Evolutionary conservation across 2,113 vertebrate genomes (phyloP).

Genomic region (Cromileptes altivelis): DNA sequence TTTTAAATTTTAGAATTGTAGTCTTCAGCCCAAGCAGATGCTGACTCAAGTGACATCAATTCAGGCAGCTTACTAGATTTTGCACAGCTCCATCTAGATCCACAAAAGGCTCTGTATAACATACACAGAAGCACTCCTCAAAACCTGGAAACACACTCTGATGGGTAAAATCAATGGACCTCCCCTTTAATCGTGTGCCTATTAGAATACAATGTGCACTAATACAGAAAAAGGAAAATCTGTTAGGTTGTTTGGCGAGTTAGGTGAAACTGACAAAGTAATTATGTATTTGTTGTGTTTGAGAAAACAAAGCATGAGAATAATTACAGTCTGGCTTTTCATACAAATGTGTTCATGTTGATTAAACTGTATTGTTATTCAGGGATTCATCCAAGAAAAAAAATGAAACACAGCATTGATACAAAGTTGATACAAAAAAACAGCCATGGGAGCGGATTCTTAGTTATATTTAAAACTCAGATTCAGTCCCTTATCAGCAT

Average conservation of each 20-base stretch:
- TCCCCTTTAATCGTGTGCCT: not conserved
- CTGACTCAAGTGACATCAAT: no score
- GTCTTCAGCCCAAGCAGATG: not conserved
- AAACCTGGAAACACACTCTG: not conserved
- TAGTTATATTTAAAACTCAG: not conserved
- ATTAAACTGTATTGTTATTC: not conserved
- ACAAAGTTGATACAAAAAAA: not conserved
- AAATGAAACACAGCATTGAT: not conserved
- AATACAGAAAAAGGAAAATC: not conserved
- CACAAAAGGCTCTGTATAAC: not conserved
- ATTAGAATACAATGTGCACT: no score
- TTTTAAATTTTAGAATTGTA: not conserved
- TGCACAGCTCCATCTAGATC: not conserved
- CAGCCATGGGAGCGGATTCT: not conserved
- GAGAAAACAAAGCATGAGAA: conserved; percentile 15
- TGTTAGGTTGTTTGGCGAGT: not conserved
- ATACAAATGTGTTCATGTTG: not conserved
- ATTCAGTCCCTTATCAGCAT: not conserved
- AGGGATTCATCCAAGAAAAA: conserved; percentile 33
- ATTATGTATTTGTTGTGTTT: not conserved
- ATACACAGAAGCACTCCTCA: not conserved
- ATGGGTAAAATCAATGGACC: not conserved
- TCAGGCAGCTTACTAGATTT: not conserved
- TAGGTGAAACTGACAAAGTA: not conserved
- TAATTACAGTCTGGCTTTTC: conserved; percentile 1